Evolutionary conservation across 2,888 invertebrate genomes (phyloP), one percentile per base, ranked within the genome.

Genomic region (Pterostichus niger): DNA sequence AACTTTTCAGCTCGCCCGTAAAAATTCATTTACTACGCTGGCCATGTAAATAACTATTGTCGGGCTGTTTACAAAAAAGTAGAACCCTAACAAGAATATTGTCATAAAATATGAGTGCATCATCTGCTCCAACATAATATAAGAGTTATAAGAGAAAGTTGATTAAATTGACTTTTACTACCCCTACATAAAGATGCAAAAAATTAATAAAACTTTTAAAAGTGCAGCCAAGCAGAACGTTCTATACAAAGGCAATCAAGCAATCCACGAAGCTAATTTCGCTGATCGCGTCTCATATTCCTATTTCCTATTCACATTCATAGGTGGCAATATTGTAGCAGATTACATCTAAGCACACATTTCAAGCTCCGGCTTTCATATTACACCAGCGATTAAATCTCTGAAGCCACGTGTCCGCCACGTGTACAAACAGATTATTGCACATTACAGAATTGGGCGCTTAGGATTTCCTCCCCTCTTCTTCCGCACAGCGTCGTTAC

Each of bases 391-490:
- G 75, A 75, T 75, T 75, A 75, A 24, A 75, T 75, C 75, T 52
- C 7, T 9, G 11, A 7, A 9, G 52, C 75, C 88, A 85, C 87
- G 88, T 87, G 88, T 33, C 85, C 5, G 84, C 11, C 88, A 87
- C 88, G 88, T 87, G 88, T 79, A 84, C 77, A 44, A 85, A 84
- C 85, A 86, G 87, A 88, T 88, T 88, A 88, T 88, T 88, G 86
- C 88, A 87, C 88, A 88, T 88, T 87, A 86, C 82, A 44, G 35
- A 73, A 44, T 75, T 52, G 49, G 40, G 17, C 52, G 56, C 54
- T n/a, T 15, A 17, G 56, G 40, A 10, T 15, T 40, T 11, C 17
- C 52, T 31, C 10, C 46, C 24, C 15, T 46, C 5, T 13, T 9
- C 56, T 6, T 13, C 6, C n/a, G 35, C 7, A n/a, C 9, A 71